These are phyloP conservation scores for Apocrypta bakeri DNA, from an alignment of 1,140 invertebrate genomes.

Conservation along the genomic window DNA sequence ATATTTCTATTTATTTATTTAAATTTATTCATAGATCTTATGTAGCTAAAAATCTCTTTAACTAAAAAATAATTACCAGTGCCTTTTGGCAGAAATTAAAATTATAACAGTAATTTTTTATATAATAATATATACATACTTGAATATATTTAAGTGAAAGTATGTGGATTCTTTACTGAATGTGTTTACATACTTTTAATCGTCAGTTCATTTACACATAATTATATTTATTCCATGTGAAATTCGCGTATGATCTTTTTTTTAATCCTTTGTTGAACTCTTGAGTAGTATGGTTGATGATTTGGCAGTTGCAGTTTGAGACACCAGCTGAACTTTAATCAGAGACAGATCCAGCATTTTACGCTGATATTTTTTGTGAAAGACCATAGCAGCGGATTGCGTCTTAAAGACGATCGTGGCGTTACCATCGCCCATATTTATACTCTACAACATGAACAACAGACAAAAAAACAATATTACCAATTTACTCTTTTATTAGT, in stretches of 20 bases:
- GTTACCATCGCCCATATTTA: constrained; percentile 73
- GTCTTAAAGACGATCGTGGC: constrained; percentile 77
- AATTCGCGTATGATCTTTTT: neutral
- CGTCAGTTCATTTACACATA: constrained; percentile 31
- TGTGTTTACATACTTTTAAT: constrained; percentile 40
- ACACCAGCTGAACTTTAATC: constrained; percentile 74
- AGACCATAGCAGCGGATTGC: constrained; percentile 75
- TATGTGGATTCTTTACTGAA: constrained; percentile 46
- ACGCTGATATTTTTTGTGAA: constrained; percentile 78
- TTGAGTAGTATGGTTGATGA: constrained; percentile 23
- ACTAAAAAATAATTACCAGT: constrained; percentile 44
- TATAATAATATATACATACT: constrained; percentile 44
- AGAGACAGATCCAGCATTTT: constrained; percentile 77
- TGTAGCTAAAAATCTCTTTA: constrained; percentile 43
- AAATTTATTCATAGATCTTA: constrained; percentile 34
- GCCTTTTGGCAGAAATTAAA: neutral
- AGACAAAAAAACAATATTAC: constrained; percentile 44
- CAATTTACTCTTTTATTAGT: neutral
- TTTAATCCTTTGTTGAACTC: constrained; percentile 33
- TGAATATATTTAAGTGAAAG: constrained; percentile 28
- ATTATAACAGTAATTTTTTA: constrained; percentile 41
- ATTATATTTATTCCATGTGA: constrained; percentile 31
- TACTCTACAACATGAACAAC: constrained; percentile 68
- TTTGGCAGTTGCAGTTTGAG: constrained; percentile 55
- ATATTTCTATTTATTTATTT: constrained; percentile 23